A percentile compares a stretch with the other conserved stretches of the same genome.
phyloP scores from a whole-genome alignment of 2,888 invertebrate genomes.

The Hetaerina titia region DNA sequence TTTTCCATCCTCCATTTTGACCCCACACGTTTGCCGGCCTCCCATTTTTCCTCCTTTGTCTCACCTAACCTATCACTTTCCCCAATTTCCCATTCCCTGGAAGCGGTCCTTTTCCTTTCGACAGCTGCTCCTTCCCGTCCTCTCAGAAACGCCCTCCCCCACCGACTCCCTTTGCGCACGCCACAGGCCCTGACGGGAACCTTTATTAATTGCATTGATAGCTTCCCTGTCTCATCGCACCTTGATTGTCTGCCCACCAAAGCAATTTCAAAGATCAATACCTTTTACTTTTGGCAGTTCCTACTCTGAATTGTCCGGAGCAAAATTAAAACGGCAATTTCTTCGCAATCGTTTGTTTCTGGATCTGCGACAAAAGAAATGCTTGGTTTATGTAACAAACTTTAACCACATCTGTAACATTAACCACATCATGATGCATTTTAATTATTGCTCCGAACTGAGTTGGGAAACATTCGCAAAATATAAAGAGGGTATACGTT shows the following conservation, averaged over 20 bases:
- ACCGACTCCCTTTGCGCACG: not conserved
- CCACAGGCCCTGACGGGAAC: not conserved
- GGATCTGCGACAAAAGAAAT: too few relatives aligned
- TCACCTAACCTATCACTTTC: not conserved
- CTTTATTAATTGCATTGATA: constrained; percentile 7
- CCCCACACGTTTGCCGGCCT: not conserved
- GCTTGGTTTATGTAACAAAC: too few relatives aligned
- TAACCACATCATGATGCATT: too few relatives aligned
- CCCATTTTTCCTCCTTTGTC: not conserved
- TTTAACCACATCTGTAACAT: too few relatives aligned
- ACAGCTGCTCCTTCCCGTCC: not conserved
- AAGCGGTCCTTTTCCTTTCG: not conserved
- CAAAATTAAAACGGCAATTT: too few relatives aligned
- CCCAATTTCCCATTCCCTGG: constrained; percentile 10
- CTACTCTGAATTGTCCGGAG: too few relatives aligned
- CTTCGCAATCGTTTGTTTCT: too few relatives aligned
- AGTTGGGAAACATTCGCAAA: too few relatives aligned
- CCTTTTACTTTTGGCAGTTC: not conserved
- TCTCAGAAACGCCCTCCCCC: not conserved
- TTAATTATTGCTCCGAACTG: too few relatives aligned
- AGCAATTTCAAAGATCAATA: not conserved
- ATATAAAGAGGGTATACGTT: too few relatives aligned
- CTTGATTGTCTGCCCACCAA: not conserved
- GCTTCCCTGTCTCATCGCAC: not conserved
- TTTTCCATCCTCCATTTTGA: not conserved